Conservation (phyloP, 2,797 vertebrate species). For the Alca torda region DNA sequence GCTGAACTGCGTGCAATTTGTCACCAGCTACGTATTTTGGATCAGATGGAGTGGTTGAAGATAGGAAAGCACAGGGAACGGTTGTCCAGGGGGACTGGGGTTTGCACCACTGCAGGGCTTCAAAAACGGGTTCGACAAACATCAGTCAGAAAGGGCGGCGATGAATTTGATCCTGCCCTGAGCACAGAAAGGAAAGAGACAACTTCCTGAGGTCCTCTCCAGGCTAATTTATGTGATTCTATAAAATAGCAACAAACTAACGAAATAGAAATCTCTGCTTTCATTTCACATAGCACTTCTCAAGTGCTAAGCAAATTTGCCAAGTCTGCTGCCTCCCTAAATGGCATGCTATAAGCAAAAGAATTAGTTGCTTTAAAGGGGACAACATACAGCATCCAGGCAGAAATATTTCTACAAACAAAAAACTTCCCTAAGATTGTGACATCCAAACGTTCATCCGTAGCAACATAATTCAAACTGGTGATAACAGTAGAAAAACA, state of each 20-base stretch:
- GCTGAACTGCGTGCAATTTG: background rate
- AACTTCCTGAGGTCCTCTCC: background rate
- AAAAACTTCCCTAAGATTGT: background rate
- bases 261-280: background rate
- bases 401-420: background rate
- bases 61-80: background rate
- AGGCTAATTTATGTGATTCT: background rate
- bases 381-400: background rate
- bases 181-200: background rate
- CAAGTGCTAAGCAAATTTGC: background rate
- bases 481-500: background rate
- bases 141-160: background rate
- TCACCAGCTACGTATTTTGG: background rate
- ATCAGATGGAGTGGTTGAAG: background rate
- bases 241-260: background rate
- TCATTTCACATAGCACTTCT: background rate
- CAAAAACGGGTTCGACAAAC: background rate
- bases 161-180: background rate
- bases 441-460: background rate
- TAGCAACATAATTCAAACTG: background rate
- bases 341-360: background rate
- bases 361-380: background rate
- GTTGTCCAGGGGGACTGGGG: background rate
- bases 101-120: background rate
- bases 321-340: slow-evolving; percentile 25